These are phyloP conservation scores for Andrena minutula DNA, from an alignment of 2,888 invertebrate species.

Conservation along the genomic window DNA sequence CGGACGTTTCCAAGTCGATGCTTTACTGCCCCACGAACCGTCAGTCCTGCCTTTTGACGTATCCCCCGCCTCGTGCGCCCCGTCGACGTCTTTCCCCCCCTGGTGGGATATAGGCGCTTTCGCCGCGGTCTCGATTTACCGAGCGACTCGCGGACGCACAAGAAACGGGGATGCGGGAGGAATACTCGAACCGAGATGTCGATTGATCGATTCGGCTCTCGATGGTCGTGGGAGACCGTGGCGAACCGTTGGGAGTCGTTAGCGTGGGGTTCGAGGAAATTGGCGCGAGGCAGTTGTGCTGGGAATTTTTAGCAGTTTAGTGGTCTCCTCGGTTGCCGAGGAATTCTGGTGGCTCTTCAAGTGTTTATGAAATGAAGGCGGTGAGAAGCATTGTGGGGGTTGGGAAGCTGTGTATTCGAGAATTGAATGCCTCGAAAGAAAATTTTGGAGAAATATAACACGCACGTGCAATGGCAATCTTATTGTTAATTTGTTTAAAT, in stretches of 20 bases:
- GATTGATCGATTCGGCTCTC: constrained; percentile 33
- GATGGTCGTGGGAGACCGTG: constrained; percentile 3
- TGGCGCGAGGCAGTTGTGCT: background rate
- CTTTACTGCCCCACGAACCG: constrained; percentile 73
- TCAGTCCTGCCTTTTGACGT: constrained; percentile 51
- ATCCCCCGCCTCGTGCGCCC: constrained; percentile 30
- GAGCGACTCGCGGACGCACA: constrained; percentile 15
- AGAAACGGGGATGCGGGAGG: constrained; percentile 6
- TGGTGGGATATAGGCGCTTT: constrained; percentile 5
- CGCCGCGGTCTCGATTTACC: constrained; percentile 34
- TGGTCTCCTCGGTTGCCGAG: background rate
- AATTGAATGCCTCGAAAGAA: no score
- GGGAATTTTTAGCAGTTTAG: constrained; percentile 4
- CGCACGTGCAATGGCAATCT: no score
- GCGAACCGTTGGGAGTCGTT: background rate
- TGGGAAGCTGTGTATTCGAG: no score
- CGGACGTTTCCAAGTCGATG: constrained; percentile 67
- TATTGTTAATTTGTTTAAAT: no score
- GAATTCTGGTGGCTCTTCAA: background rate
- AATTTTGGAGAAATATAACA: no score
- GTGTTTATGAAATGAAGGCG: background rate
- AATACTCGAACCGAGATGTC: constrained; percentile 1
- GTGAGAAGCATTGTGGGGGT: no score
- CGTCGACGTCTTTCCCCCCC: constrained; percentile 17
- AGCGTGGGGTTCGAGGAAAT: background rate